Conservation (phyloP, 2,888 invertebrate genomes). For the Nematopogon swammerdamellus region DNA sequence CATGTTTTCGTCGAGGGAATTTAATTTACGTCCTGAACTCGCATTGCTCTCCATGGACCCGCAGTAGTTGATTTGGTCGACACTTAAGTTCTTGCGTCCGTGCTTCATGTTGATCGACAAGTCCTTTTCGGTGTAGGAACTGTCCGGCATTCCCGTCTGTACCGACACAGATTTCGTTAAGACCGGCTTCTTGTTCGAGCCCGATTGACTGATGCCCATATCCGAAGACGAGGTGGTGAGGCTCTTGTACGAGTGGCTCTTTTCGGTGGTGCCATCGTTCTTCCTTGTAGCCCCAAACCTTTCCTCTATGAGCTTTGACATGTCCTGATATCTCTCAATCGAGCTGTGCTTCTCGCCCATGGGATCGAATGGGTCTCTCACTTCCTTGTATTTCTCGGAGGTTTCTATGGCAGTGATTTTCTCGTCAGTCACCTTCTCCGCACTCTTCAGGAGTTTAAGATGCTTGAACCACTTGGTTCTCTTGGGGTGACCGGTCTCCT, state of each 20-base stretch:
- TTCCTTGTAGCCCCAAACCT: slow-evolving; percentile 55
- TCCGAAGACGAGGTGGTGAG: slow-evolving; percentile 52
- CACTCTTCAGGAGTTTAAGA: slow-evolving; percentile 49
- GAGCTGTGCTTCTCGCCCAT: slow-evolving; percentile 64
- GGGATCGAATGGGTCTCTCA: slow-evolving; percentile 57
- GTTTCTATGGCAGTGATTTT: slow-evolving; percentile 40
- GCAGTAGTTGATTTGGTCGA: slow-evolving; percentile 51
- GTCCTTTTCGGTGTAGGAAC: slow-evolving; percentile 32
- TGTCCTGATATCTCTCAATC: slow-evolving; percentile 68
- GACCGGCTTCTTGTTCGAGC: slow-evolving; percentile 46
- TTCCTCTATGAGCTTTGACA: slow-evolving; percentile 68
- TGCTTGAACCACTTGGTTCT: slow-evolving; percentile 66
- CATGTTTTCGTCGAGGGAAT: slow-evolving; percentile 49
- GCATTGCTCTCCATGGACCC: slow-evolving; percentile 51
- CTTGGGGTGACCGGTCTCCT: slow-evolving; percentile 49
- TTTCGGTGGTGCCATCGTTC: slow-evolving; percentile 44
- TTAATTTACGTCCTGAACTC: slow-evolving; percentile 46
- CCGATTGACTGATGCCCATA: slow-evolving; percentile 50
- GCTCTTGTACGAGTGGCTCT: slow-evolving; percentile 50
- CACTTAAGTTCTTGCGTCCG: slow-evolving; percentile 46
- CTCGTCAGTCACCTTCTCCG: slow-evolving; percentile 41
- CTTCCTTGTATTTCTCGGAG: slow-evolving; percentile 34
- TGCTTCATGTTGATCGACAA: slow-evolving; percentile 45
- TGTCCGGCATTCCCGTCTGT: slow-evolving; percentile 49
- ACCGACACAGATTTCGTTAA: slow-evolving; percentile 51